Conservation (phyloP, 2,797 vertebrate species). For the Delichon dasypus region DNA sequence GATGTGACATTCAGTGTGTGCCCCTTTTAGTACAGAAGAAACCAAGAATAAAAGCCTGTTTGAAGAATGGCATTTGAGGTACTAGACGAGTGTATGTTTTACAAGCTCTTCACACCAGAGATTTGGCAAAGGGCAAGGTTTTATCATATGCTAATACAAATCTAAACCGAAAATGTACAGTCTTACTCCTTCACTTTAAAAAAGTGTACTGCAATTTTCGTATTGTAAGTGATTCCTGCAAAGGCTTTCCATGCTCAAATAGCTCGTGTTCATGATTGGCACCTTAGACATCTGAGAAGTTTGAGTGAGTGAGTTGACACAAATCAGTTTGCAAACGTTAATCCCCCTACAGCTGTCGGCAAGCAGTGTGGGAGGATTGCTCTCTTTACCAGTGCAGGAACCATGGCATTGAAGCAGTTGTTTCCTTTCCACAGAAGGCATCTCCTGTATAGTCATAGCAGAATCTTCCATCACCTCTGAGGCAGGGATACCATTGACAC, state of each 20-base stretch:
- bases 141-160: slow-evolving; percentile 23
- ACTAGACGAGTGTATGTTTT: not conserved
- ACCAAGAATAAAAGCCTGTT: not conserved
- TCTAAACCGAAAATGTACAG: slow-evolving; percentile 10
- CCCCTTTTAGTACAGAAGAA: not conserved
- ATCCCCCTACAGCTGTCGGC: slow-evolving; percentile 15
- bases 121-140: slow-evolving; percentile 33
- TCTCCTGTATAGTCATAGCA: not conserved
- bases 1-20: not conserved
- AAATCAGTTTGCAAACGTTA: not conserved
- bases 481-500: not conserved
- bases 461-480: not conserved
- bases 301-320: not conserved
- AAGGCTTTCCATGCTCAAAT: slow-evolving; percentile 5
- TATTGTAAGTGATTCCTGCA: not conserved
- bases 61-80: slow-evolving; percentile 39
- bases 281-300: slow-evolving; percentile 21
- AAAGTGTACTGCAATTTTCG: not conserved
- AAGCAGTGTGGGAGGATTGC: not conserved
- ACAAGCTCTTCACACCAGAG: slow-evolving; percentile 10
- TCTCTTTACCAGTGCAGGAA: not conserved
- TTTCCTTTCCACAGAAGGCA: not conserved
- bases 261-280: slow-evolving; percentile 15
- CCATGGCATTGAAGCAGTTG: not conserved
- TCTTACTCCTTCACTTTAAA: slow-evolving; percentile 15